These are phyloP conservation scores for Drosophila pullipes DNA, from an alignment of 2,888 invertebrate species.

Conservation along the genomic window DNA sequence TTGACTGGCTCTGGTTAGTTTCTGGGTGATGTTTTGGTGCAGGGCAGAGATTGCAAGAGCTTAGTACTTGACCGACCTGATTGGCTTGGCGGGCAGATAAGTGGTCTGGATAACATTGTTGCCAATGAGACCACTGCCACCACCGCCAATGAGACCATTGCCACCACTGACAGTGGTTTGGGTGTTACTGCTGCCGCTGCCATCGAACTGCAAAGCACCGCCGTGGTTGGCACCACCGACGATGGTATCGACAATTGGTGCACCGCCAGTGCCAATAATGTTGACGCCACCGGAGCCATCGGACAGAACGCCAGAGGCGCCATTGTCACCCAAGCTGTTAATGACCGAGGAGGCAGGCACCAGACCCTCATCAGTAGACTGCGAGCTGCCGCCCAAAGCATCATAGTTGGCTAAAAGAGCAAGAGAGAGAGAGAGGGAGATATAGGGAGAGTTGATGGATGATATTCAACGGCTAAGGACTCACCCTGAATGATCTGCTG, in stretches of 20 bases:
- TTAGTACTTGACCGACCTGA: slow-evolving; percentile 51
- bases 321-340: slow-evolving; percentile 73
- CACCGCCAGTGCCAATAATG: slow-evolving; percentile 68
- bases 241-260: slow-evolving; percentile 31
- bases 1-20: slow-evolving; percentile 7
- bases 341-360: slow-evolving; percentile 82
- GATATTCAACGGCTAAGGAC: neutral
- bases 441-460: neutral
- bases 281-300: slow-evolving; percentile 54
- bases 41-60: neutral
- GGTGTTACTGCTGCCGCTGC: slow-evolving; percentile 43
- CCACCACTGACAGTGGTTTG: slow-evolving; percentile 16
- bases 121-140: slow-evolving; percentile 13
- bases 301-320: slow-evolving; percentile 65
- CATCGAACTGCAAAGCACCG: slow-evolving; percentile 8
- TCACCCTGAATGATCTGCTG: slow-evolving; percentile 83
- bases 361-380: slow-evolving; percentile 77
- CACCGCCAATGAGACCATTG: slow-evolving; percentile 19
- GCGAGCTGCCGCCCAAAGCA: slow-evolving; percentile 78
- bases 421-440: no score
- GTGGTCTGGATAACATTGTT: slow-evolving; percentile 57
- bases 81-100: slow-evolving; percentile 74
- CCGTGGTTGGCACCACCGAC: neutral
- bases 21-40: slow-evolving; percentile 4
- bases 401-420: slow-evolving; percentile 80